These are phyloP conservation scores for Indicator maculatus DNA, from an alignment of 2,113 vertebrate species.

Conservation along the genomic window DNA sequence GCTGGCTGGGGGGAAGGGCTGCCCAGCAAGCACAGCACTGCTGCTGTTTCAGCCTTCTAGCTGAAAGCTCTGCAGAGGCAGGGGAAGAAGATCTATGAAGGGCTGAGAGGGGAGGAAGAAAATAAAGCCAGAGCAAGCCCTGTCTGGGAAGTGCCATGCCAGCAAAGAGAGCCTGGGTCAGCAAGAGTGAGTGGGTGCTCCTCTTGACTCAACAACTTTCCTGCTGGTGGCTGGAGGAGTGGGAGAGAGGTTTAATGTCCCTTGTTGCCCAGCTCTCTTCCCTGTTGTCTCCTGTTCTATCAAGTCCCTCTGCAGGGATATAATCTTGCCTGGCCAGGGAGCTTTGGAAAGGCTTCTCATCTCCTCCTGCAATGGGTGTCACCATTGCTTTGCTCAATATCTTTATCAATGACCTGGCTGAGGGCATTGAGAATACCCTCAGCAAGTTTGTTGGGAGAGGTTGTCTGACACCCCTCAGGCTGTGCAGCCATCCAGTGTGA, in stretches of 20 bases:
- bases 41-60: neutral
- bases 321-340: neutral
- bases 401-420: too few relatives aligned
- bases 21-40: neutral
- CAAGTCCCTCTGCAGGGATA: neutral
- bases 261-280: neutral
- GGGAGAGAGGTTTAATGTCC: neutral
- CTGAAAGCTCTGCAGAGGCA: neutral
- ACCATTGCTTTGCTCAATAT: too few relatives aligned
- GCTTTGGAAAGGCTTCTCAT: neutral
- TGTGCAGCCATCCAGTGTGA: too few relatives aligned
- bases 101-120: neutral
- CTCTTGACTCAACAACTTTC: neutral
- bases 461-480: too few relatives aligned
- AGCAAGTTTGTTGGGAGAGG: too few relatives aligned
- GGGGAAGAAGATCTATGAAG: neutral
- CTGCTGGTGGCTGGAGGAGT: neutral
- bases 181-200: neutral
- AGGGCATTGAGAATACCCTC: too few relatives aligned
- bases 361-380: neutral
- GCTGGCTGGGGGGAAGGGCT: neutral
- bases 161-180: neutral
- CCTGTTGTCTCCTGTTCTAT: neutral
- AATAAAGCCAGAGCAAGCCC: neutral
- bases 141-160: accelerated